Percentiles rank a stretch among this genome's conserved stretches.
phyloP scores from a whole-genome alignment of 2,797 vertebrate species.

The Arremon aurantiirostris region DNA sequence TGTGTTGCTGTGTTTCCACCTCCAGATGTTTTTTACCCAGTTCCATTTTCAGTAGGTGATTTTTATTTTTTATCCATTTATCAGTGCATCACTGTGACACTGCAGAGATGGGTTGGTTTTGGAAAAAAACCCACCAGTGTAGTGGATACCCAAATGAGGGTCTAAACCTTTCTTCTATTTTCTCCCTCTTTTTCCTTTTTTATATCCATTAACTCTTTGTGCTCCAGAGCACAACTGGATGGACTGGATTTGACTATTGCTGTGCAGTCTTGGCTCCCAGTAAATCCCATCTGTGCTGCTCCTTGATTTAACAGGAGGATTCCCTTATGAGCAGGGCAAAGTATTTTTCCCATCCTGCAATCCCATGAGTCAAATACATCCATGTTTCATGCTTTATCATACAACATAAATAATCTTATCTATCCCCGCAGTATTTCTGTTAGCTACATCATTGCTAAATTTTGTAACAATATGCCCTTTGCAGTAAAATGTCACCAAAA shows the following conservation, averaged over 20 bases:
- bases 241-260: background rate
- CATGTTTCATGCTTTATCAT: conserved; percentile 51
- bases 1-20: background rate
- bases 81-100: too few relatives aligned
- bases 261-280: background rate
- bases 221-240: background rate
- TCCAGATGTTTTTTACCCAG: background rate
- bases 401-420: conserved; percentile 53
- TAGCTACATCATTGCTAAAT: conserved; percentile 41
- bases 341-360: background rate
- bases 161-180: background rate
- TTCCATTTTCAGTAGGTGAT: background rate
- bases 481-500: conserved; percentile 67
- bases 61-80: background rate
- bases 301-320: background rate
- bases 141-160: background rate
- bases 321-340: background rate
- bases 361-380: background rate
- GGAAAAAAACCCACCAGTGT: rapidly evolving
- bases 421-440: conserved; percentile 32
- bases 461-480: conserved; percentile 67
- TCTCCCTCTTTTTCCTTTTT: background rate
- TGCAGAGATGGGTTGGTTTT: background rate
- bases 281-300: background rate
- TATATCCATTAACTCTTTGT: background rate